Percentiles rank a stretch among this genome's conserved stretches.
Conservation (phyloP, 2,113 vertebrate genomes). For the Erythrolamprus reginae region DNA sequence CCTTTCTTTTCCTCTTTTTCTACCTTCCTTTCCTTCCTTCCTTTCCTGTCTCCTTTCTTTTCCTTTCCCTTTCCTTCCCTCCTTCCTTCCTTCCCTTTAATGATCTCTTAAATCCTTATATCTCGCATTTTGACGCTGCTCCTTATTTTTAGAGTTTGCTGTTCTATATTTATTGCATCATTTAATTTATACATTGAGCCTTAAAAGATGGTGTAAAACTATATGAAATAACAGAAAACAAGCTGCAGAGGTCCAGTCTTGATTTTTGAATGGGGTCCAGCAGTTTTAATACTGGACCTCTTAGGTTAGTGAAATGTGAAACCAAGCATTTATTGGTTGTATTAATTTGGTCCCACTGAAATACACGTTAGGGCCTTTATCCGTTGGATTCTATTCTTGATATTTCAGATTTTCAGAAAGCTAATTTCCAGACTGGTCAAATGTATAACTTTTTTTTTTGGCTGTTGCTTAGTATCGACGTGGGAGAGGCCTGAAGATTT, state of each 20-base stretch:
- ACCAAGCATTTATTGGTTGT: neutral
- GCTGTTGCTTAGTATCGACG: conserved; percentile 79
- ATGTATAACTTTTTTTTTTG: conserved; percentile 44
- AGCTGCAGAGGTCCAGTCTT: neutral
- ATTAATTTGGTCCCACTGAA: neutral
- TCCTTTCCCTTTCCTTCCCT: no score
- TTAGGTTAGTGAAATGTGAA: neutral
- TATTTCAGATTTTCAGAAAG: neutral
- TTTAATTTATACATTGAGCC: neutral
- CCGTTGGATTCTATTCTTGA: neutral
- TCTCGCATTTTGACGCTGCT: neutral
- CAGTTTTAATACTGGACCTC: neutral
- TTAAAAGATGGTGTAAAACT: neutral
- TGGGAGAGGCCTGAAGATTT: conserved; percentile 87
- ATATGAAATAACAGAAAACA: neutral
- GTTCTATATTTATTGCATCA: neutral
- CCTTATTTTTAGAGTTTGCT: neutral
- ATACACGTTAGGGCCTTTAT: neutral
- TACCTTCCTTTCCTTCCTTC: no score
- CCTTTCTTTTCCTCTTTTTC: no score
- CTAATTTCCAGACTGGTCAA: neutral
- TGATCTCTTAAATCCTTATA: neutral
- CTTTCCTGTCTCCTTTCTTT: no score
- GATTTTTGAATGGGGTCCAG: neutral
- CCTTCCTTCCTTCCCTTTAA: neutral